Conservation (phyloP, 2,113 vertebrate genomes). For the Eurypyga helias region DNA sequence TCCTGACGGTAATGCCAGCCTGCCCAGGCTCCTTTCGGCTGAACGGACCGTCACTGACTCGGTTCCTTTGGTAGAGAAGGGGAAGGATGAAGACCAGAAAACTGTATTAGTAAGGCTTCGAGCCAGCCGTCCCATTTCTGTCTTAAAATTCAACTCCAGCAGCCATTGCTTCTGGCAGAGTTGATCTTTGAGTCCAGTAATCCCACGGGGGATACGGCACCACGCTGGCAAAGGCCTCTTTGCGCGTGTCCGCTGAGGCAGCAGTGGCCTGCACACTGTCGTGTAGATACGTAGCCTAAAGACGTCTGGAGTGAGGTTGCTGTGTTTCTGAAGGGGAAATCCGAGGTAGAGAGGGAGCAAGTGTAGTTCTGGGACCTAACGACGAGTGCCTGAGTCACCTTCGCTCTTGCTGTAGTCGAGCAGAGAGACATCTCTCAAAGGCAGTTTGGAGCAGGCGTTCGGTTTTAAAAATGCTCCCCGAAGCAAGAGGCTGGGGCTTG, state of each 20-base stretch:
- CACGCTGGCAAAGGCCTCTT: background rate
- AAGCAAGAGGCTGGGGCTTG: background rate
- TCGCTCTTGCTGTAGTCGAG: background rate
- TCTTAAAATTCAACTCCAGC: background rate
- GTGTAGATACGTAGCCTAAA: background rate
- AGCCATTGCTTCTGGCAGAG: background rate
- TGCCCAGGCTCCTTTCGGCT: background rate
- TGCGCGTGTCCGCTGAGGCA: background rate
- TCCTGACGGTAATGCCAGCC: background rate
- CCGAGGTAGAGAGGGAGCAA: background rate
- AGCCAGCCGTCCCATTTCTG: background rate
- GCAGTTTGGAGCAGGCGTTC: background rate
- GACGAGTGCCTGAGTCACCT: background rate
- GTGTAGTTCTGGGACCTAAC: background rate
- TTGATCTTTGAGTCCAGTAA: background rate
- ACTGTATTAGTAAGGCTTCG: background rate
- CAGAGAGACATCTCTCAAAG: background rate
- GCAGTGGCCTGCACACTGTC: accelerated
- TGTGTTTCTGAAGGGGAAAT: background rate
- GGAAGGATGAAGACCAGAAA: background rate
- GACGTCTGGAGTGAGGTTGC: background rate
- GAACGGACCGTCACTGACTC: background rate
- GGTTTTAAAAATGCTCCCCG: background rate
- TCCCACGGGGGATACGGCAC: background rate
- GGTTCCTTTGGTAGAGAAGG: background rate